Conservation (phyloP, 2,888 invertebrate species). For the Coecobrya sp. region DNA sequence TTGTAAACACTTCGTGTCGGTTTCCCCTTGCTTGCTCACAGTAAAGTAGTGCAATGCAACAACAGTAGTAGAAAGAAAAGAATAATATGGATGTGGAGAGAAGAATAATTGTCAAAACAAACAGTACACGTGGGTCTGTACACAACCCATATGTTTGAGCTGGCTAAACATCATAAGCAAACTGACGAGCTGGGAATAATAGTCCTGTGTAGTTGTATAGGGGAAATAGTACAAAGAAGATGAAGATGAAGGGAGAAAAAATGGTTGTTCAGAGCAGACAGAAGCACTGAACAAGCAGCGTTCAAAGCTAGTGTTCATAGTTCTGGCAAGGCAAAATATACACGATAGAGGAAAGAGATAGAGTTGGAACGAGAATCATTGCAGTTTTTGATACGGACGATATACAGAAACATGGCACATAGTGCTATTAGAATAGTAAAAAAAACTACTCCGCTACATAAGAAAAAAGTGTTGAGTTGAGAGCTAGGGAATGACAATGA, state of each 20-base stretch:
- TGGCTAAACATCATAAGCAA: slow-evolving; percentile 86
- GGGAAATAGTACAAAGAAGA: slow-evolving; percentile 34
- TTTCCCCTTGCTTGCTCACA: slow-evolving; percentile 20
- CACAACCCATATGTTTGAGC: slow-evolving; percentile 86
- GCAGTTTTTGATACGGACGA: slow-evolving; percentile 10
- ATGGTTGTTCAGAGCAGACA: slow-evolving; percentile 19
- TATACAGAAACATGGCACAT: background rate
- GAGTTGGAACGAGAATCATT: slow-evolving; percentile 2
- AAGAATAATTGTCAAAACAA: slow-evolving; percentile 87
- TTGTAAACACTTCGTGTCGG: slow-evolving; percentile 49
- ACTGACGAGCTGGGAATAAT: slow-evolving; percentile 83
- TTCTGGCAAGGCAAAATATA: background rate
- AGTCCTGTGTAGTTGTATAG: slow-evolving; percentile 56
- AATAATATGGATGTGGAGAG: slow-evolving; percentile 65
- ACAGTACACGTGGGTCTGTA: slow-evolving; percentile 86
- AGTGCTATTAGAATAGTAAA: background rate
- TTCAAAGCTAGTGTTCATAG: background rate
- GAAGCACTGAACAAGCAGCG: background rate
- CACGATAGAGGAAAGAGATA: background rate
- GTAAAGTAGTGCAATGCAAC: background rate
- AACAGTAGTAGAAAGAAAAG: slow-evolving; percentile 40
- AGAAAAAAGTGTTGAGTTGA: background rate
- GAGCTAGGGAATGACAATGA: too few relatives aligned
- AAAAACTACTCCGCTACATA: background rate
- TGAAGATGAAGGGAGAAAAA: slow-evolving; percentile 4